Conservation (phyloP, 2,113 vertebrate genomes). For the Galeopterus variegatus region DNA sequence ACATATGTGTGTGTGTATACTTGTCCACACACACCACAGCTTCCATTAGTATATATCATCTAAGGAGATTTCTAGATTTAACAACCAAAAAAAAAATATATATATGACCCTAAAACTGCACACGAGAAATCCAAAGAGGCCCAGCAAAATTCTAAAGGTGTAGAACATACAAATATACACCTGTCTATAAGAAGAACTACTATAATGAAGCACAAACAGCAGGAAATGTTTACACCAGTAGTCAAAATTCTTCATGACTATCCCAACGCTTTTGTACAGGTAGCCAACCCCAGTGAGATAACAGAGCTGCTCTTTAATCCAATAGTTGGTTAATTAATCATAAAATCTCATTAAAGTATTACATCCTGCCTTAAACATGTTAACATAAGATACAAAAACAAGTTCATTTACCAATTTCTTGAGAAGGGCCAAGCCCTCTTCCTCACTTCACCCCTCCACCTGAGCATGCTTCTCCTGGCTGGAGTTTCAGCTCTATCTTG, state of each 20-base stretch:
- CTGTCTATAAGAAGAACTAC: background rate
- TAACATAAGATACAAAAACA: slow-evolving; percentile 7
- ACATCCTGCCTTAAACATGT: background rate
- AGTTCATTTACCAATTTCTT: background rate
- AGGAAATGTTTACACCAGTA: background rate
- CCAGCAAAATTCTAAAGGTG: background rate
- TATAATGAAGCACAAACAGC: background rate
- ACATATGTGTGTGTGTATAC: background rate
- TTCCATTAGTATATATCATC: background rate
- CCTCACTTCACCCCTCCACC: too few relatives aligned
- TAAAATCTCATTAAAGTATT: background rate
- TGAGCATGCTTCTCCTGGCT: background rate
- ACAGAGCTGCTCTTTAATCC: background rate
- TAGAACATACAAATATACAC: background rate
- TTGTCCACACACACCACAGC: background rate
- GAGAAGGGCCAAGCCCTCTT: background rate
- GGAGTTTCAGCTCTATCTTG: background rate
- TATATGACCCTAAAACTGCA: background rate
- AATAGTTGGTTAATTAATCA: background rate
- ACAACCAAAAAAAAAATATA: background rate
- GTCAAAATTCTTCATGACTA: background rate
- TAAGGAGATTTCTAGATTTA: slow-evolving; percentile 12
- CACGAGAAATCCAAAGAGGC: background rate
- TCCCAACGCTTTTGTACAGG: background rate
- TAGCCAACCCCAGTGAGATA: background rate